phyloP scores from a whole-genome alignment of 2,797 vertebrate species.

The Yasuhikotakia modesta region DNA sequence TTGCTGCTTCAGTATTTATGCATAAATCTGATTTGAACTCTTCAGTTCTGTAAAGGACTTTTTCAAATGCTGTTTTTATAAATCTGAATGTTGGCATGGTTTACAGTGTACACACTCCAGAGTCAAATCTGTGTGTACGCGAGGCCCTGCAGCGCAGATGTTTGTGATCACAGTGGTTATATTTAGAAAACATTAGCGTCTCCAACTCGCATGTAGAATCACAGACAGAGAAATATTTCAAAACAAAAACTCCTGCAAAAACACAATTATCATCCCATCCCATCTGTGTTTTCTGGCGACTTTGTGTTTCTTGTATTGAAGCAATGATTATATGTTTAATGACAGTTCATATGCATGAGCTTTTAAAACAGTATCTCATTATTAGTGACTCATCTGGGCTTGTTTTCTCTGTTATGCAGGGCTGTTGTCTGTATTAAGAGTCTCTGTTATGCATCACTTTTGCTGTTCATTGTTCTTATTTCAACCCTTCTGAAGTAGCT shows the following conservation, averaged over 20 bases:
- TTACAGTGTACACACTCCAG: too few relatives aligned
- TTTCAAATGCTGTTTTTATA: too few relatives aligned
- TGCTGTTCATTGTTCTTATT: constrained; percentile 5
- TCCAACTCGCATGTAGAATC: background rate
- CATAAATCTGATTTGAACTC: too few relatives aligned
- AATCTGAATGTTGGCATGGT: too few relatives aligned
- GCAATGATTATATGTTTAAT: background rate
- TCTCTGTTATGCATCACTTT: background rate
- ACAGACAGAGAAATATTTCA: background rate
- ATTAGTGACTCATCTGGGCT: background rate
- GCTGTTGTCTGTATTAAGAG: background rate
- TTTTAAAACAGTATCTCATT: background rate
- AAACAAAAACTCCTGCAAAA: background rate
- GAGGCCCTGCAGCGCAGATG: background rate
- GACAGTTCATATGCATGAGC: background rate
- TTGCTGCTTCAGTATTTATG: too few relatives aligned
- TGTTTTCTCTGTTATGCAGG: background rate
- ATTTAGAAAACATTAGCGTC: background rate
- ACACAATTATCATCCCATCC: background rate
- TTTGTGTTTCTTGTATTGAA: background rate
- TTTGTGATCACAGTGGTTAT: background rate
- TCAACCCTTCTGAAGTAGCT: background rate
- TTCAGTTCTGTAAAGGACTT: too few relatives aligned
- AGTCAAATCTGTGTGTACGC: too few relatives aligned
- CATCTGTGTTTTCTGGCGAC: background rate